These are phyloP conservation scores for Emydocephalus ijimae DNA, from an alignment of 2,113 vertebrate genomes.

Conservation along the genomic window DNA sequence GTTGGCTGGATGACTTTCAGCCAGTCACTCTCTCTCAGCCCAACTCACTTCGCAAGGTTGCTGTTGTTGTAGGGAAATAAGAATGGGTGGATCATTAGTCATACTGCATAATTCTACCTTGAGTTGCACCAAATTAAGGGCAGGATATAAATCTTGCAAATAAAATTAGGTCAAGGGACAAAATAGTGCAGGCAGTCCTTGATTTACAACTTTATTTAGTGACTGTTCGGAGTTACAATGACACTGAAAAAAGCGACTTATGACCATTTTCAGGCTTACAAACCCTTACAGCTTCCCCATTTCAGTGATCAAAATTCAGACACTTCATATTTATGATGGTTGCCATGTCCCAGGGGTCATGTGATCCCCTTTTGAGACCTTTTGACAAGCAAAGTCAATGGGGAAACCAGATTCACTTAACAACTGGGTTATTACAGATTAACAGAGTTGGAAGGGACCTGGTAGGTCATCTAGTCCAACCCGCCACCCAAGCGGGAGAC, in stretches of 20 bases:
- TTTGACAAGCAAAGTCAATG: not conserved
- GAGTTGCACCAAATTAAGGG: not conserved
- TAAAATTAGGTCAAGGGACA: not conserved
- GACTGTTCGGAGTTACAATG: too few species aligned
- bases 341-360: too few species aligned
- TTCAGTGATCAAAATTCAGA: too few species aligned
- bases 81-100: not conserved
- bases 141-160: not conserved
- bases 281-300: not conserved
- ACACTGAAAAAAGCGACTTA: not conserved
- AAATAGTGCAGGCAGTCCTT: not conserved
- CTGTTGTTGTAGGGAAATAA: not conserved
- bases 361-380: not conserved
- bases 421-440: not conserved
- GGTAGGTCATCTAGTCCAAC: too few species aligned
- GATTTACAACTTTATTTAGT: too few species aligned
- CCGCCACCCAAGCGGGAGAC: too few species aligned
- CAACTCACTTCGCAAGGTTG: not conserved
- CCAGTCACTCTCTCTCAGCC: not conserved
- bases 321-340: not conserved
- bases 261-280: not conserved
- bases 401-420: not conserved
- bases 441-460: too few species aligned
- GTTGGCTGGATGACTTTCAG: not conserved
- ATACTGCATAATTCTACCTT: not conserved